Evolutionary conservation across 2,113 vertebrate genomes (phyloP).

Genomic region (Oplegnathus fasciatus): DNA sequence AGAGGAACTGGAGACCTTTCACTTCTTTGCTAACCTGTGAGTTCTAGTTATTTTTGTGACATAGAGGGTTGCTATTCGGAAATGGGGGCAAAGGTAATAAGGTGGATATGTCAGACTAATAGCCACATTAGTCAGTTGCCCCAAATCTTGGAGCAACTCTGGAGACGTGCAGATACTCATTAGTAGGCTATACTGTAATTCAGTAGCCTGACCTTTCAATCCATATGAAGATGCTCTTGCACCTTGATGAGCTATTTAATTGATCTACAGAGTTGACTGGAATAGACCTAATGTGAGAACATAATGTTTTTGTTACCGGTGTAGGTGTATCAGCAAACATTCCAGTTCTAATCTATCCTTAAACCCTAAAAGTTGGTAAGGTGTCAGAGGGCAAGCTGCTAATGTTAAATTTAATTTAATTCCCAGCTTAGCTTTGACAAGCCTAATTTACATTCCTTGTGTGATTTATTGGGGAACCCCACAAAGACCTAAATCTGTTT

Average conservation of each 20-base stretch:
- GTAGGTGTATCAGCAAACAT: background rate
- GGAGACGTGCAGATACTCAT: background rate
- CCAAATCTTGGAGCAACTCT: background rate
- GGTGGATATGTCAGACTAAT: background rate
- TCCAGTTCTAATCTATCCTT: background rate
- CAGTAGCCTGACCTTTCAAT: slow-evolving; percentile 22
- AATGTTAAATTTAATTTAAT: slow-evolving; percentile 27
- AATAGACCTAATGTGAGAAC: background rate
- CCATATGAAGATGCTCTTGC: slow-evolving; percentile 14
- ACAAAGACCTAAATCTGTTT: slow-evolving; percentile 42
- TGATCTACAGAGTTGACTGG: slow-evolving; percentile 11
- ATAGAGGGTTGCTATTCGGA: background rate
- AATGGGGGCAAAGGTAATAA: background rate
- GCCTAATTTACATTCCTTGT: slow-evolving; percentile 38
- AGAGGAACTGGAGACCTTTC: background rate
- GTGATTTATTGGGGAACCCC: slow-evolving; percentile 29
- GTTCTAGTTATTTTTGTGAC: background rate
- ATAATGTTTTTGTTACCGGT: background rate
- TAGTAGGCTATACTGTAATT: slow-evolving; percentile 16
- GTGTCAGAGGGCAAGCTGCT: slow-evolving; percentile 19
- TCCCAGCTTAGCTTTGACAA: background rate
- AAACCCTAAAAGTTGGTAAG: background rate
- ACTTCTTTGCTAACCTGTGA: background rate
- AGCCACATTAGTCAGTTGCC: background rate
- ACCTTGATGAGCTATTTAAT: slow-evolving; percentile 13